Percentiles rank a stretch among this genome's conserved stretches.
These are phyloP conservation scores for Eclectus roratus DNA, from an alignment of 2,113 vertebrate genomes.

Conservation along the genomic window DNA sequence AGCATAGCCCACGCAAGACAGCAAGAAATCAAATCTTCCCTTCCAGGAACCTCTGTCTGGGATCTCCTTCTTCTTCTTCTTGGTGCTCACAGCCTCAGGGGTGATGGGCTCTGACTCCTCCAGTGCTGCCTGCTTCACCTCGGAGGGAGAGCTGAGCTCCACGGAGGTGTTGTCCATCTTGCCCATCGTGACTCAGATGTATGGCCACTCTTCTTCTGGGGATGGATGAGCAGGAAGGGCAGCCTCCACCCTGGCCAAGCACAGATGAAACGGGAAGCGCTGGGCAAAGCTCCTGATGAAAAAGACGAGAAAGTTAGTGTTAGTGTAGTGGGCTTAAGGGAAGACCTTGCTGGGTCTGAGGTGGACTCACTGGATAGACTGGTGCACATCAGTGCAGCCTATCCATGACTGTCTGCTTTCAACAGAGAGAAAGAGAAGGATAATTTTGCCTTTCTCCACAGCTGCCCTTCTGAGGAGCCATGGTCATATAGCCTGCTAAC, in stretches of 20 bases:
- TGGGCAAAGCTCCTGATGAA: background rate
- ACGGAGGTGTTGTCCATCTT: conserved; percentile 81
- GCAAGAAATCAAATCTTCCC: conserved; percentile 89
- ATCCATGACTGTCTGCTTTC: background rate
- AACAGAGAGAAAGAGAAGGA: background rate
- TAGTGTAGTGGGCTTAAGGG: background rate
- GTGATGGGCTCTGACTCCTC: conserved; percentile 69
- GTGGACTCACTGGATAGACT: background rate
- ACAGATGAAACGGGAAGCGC: accelerated
- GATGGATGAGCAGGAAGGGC: background rate
- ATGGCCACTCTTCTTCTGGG: background rate
- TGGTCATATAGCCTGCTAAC: background rate
- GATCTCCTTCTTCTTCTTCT: conserved; percentile 66
- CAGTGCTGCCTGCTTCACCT: conserved; percentile 78
- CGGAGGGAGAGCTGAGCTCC: conserved; percentile 80
- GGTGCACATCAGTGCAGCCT: background rate
- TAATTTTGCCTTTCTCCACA: background rate
- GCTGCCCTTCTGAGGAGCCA: background rate
- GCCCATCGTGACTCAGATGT: conserved; percentile 70
- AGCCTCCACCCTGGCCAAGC: background rate
- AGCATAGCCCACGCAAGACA: conserved; percentile 89
- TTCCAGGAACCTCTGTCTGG: conserved; percentile 88
- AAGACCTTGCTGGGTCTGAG: background rate
- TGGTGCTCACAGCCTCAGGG: background rate
- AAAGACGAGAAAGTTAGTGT: background rate